Conservation (phyloP, 2,113 vertebrate species). For the Platichthys stellatus region DNA sequence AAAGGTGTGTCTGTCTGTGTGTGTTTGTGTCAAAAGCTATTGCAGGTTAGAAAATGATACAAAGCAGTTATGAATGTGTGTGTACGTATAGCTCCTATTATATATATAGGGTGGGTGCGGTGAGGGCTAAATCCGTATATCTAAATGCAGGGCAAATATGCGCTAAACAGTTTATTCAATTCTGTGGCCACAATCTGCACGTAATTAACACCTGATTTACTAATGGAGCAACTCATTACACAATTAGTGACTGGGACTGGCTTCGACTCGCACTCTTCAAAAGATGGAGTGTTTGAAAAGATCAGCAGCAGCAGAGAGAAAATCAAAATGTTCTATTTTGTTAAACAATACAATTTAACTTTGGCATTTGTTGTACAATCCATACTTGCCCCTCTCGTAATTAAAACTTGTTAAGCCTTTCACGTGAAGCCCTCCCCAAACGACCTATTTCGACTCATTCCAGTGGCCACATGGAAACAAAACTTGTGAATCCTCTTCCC, state of each 20-base stretch:
- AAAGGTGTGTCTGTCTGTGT: not conserved
- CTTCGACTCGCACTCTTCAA: not conserved
- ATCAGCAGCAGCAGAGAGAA: too few relatives aligned
- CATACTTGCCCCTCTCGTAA: not conserved
- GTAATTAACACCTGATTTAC: slow-evolving; percentile 44
- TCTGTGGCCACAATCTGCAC: slow-evolving; percentile 23
- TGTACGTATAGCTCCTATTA: not conserved
- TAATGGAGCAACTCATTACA: slow-evolving; percentile 27
- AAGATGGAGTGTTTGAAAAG: not conserved
- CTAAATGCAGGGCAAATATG: slow-evolving; percentile 18
- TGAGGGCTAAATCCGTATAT: slow-evolving; percentile 17
- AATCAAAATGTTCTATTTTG: too few relatives aligned
- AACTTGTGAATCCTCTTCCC: not conserved
- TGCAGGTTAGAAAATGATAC: not conserved
- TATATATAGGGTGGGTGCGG: slow-evolving; percentile 9
- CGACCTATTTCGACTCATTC: not conserved
- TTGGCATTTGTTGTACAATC: not conserved
- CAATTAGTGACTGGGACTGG: not conserved
- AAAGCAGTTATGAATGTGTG: not conserved
- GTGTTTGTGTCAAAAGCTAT: not conserved
- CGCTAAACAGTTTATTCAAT: slow-evolving; percentile 26
- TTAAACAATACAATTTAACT: too few relatives aligned
- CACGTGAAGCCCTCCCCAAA: not conserved
- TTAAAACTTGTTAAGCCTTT: not conserved
- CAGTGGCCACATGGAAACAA: not conserved